phyloP scores from a whole-genome alignment of 2,888 invertebrate genomes.

The Heliconius hortense region DNA sequence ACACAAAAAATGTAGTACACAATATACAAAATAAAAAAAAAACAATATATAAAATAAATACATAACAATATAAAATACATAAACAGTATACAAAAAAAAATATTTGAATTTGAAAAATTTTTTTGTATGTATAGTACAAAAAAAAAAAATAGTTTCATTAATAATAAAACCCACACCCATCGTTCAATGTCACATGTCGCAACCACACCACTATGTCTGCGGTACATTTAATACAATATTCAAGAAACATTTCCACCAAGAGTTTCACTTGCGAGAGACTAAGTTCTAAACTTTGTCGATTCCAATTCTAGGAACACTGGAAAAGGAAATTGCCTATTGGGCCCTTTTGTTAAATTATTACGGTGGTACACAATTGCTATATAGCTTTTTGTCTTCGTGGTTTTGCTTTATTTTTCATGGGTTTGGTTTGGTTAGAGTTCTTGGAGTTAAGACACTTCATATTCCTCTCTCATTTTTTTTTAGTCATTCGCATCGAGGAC shows the following conservation, averaged over 20 bases:
- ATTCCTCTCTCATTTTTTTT: no score
- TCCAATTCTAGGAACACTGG: slow-evolving; percentile 21
- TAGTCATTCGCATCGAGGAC: no score
- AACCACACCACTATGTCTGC: background rate
- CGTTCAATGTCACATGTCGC: background rate
- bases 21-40: no score
- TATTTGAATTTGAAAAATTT: no score
- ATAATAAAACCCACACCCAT: background rate
- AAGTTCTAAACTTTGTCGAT: slow-evolving; percentile 19
- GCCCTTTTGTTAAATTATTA: slow-evolving; percentile 13
- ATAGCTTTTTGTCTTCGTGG: background rate
- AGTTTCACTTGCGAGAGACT: slow-evolving; percentile 19
- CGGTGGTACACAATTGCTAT: slow-evolving; percentile 7
- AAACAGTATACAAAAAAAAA: no score
- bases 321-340: slow-evolving; percentile 22
- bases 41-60: no score
- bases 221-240: slow-evolving; percentile 19
- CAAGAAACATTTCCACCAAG: slow-evolving; percentile 14
- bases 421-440: no score
- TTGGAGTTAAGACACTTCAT: no score
- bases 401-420: background rate
- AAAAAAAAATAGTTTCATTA: background rate
- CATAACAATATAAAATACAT: no score
- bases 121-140: no score
- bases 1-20: no score